Evolutionary conservation across 53 echinoderm and acorn worm genomes (phyloP).

Genomic region (Hippasteria phrygiana): DNA sequence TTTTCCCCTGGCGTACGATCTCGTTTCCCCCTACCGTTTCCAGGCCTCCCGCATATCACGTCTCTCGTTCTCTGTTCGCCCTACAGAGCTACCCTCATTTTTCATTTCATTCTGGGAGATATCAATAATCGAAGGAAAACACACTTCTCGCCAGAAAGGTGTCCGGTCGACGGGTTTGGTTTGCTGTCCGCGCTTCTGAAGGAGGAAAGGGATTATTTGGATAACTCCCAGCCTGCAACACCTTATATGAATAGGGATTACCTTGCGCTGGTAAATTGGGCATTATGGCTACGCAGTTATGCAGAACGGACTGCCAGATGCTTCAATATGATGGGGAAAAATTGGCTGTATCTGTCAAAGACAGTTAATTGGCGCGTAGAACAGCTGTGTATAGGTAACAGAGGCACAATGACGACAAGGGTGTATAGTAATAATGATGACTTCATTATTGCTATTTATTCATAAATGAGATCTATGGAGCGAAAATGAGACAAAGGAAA

Average conservation of each 20-base stretch:
- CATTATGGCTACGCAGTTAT: not conserved
- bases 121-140: slow-evolving; percentile 7
- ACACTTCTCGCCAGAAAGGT: slow-evolving; percentile 3
- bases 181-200: not conserved
- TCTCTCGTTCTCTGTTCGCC: not conserved
- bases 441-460: too few species aligned
- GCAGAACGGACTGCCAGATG: not conserved
- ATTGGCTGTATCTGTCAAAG: too few species aligned
- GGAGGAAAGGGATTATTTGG: not conserved
- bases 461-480: too few species aligned
- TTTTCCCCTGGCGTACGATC: not conserved
- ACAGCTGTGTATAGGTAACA: too few species aligned
- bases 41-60: not conserved
- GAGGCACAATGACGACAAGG: too few species aligned
- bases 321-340: not conserved
- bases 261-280: not conserved
- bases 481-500: too few species aligned
- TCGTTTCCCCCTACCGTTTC: not conserved
- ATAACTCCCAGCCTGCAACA: not conserved
- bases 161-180: not conserved
- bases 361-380: too few species aligned
- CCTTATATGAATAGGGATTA: not conserved
- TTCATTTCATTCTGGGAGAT: not conserved
- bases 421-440: too few species aligned
- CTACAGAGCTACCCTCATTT: not conserved